These are phyloP conservation scores for Bombus fervidus DNA, from an alignment of 1,140 invertebrate species.

Conservation along the genomic window DNA sequence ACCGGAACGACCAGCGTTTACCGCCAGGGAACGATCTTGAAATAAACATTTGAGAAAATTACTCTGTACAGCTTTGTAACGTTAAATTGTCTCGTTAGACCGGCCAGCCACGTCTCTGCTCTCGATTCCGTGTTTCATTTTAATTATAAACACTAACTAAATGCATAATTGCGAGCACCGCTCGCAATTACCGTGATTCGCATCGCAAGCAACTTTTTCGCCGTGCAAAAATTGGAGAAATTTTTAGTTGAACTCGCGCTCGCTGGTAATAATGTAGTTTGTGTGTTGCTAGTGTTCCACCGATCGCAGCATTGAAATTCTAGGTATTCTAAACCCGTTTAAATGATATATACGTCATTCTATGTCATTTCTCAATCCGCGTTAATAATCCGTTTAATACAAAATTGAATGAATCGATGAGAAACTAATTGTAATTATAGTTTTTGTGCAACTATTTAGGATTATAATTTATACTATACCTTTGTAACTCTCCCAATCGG, in stretches of 20 bases:
- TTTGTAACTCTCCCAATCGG: too few species aligned
- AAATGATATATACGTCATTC: background rate
- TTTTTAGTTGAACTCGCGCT: background rate
- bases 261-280: background rate
- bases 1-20: background rate
- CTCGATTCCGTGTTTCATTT: background rate
- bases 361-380: background rate
- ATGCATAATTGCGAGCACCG: background rate
- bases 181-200: background rate
- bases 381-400: background rate
- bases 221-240: background rate
- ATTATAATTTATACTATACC: too few species aligned
- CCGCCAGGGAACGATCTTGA: background rate
- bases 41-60: conserved; percentile 17
- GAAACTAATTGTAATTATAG: background rate
- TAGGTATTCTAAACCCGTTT: background rate
- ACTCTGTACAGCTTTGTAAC: background rate
- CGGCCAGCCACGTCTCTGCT: background rate
- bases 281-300: background rate
- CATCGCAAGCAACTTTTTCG: background rate
- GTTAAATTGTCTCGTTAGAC: conserved; percentile 1
- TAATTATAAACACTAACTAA: background rate
- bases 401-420: background rate
- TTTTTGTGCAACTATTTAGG: too few species aligned
- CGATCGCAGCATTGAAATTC: background rate